phyloP scores from a whole-genome alignment of 2,888 invertebrate genomes.

The Antheraea assamensis region DNA sequence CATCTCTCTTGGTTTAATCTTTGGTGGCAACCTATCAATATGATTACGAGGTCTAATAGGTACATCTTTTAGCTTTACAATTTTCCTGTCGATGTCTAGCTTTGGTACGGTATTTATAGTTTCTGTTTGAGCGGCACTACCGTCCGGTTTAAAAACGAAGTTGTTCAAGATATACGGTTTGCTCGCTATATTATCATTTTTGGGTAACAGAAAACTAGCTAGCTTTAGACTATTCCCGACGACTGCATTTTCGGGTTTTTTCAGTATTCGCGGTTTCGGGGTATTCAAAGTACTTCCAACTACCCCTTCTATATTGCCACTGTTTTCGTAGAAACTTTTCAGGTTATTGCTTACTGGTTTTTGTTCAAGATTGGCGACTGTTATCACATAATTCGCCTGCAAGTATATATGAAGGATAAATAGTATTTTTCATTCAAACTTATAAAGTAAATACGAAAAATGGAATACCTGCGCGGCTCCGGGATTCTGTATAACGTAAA shows the following conservation, averaged over 20 bases:
- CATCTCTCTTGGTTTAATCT: constrained; percentile 74
- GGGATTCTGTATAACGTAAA: constrained; percentile 72
- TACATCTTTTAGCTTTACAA: constrained; percentile 64
- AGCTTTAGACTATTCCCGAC: constrained; percentile 69
- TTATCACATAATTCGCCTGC: constrained; percentile 62
- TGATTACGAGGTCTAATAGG: constrained; percentile 47
- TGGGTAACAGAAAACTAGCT: constrained; percentile 69
- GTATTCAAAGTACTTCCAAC: constrained; percentile 43
- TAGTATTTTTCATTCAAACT: constrained; percentile 27
- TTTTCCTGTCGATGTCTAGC: constrained; percentile 68
- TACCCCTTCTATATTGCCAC: constrained; percentile 71
- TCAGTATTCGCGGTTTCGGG: constrained; percentile 53
- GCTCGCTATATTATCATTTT: constrained; percentile 49
- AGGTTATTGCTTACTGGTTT: constrained; percentile 71
- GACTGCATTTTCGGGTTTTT: constrained; percentile 54
- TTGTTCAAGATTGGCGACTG: constrained; percentile 52
- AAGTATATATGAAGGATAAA: constrained; percentile 24
- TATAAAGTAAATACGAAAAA: constrained; percentile 36
- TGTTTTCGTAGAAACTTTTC: constrained; percentile 76
- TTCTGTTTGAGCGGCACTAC: constrained; percentile 38
- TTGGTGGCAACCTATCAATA: constrained; percentile 63
- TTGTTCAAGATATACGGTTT: constrained; percentile 54
- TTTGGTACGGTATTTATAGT: constrained; percentile 52
- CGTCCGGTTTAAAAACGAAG: constrained; percentile 56
- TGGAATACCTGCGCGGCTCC: constrained; percentile 67